Evolutionary conservation across 1,140 invertebrate genomes (phyloP), one percentile per base, ranked within the genome.

Genomic region (Lepidurus apus): DNA sequence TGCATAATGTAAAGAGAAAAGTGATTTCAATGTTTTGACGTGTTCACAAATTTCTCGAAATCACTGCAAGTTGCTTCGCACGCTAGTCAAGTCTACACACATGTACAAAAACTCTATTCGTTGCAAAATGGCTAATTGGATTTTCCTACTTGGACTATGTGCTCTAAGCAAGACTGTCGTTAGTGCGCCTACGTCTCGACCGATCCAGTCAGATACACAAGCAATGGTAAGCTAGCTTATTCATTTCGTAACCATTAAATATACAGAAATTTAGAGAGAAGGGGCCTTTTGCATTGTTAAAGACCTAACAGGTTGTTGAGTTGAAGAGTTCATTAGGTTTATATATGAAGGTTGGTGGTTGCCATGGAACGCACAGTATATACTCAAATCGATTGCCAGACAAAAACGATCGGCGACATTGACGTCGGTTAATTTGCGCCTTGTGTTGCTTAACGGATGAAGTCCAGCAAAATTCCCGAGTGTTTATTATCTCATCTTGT

Each of bases 71-170:
- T 9, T 65, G 21, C 53, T 21, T 13, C 53, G 10, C 53, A 11
- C 9, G 53, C 53, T 65, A 65, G 53, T 65, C 53, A 65, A 34
- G 34, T 9, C 7, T 17, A n/a, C 53, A 21, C 10, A 13, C 53
- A 65, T 65, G 53, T 65, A 65, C 53, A 65, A 65, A 65, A 13
- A 65, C 53, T 65, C 53, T n/a, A 65, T 65, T n/a, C 13, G 7
- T n/a, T n/a, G 53, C 13, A 65, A 65, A 65, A 65, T 65, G 53
- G 17, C 53, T 65, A 13, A 65, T 21, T 65, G 53, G 53, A 65
- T 65, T 65, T 65, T 65, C 53, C 4, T 65, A n/a, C 17, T 65
- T 65, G 53, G 53, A 65, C 53, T 65, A n/a, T 65, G 53, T 65
- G 53, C 53, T n/a, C 8, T 65, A 21, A n/a, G 53, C 53, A 13